A percentile compares a stretch with the other conserved stretches of the same genome.
Evolutionary conservation across 2,888 invertebrate genomes (phyloP).

Genomic region (Sarcophaga caerulescens): DNA sequence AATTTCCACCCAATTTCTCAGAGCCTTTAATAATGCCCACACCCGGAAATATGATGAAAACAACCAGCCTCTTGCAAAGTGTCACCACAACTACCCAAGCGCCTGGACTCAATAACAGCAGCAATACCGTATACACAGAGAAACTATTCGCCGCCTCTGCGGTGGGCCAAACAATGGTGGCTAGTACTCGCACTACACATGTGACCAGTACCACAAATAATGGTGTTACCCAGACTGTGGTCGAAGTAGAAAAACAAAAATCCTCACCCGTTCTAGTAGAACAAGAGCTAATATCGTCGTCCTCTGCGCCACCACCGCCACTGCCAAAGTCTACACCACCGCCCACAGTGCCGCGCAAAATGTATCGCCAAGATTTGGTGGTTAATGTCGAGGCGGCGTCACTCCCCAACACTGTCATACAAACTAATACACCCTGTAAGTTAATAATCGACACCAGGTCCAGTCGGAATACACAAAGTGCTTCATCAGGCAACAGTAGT

Average conservation of each 20-base stretch:
- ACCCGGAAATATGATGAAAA: conserved; percentile 71
- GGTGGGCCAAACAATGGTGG: conserved; percentile 68
- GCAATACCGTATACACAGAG: conserved; percentile 72
- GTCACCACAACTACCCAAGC: conserved; percentile 72
- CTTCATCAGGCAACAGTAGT: conserved; percentile 68
- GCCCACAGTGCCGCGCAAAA: conserved; percentile 79
- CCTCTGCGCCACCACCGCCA: conserved; percentile 77
- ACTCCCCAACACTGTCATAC: conserved; percentile 20
- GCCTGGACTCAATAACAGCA: conserved; percentile 66
- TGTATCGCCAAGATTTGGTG: conserved; percentile 80
- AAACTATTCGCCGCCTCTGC: conserved; percentile 70
- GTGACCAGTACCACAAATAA: conserved; percentile 62
- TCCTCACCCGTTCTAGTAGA: conserved; percentile 53
- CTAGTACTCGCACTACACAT: conserved; percentile 72
- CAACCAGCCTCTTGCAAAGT: conserved; percentile 72
- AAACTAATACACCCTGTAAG: conserved; percentile 67
- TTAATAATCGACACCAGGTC: conserved; percentile 71
- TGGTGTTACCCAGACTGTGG: conserved; percentile 64
- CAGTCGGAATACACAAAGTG: conserved; percentile 72
- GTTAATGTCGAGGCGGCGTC: conserved; percentile 78
- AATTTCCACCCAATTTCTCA: conserved; percentile 81
- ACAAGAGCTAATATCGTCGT: conserved; percentile 29
- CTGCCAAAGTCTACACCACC: conserved; percentile 80
- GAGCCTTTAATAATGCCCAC: conserved; percentile 80
- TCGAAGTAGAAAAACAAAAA: conserved; percentile 69